Base-by-base conservation (phyloP, 2,113 vertebrate genomes). In the Engystomops pustulosus region DNA sequence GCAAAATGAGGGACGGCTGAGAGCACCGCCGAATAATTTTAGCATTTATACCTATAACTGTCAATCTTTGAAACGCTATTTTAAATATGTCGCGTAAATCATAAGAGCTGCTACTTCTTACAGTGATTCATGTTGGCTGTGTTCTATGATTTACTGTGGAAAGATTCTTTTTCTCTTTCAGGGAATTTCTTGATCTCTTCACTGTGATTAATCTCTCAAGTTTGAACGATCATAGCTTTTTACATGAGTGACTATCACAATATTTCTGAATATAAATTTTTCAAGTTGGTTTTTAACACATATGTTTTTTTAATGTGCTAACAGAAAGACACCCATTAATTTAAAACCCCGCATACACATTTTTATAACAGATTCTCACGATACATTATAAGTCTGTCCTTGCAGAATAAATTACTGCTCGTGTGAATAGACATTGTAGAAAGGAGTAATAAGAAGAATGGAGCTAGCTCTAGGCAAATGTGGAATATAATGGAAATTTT, bases 121-220 rank as follows among this genome's bases (percentile, higher is more conserved):
- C 83, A 62, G 68, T 90, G 88, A 92, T 88, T 90, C 89, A 90
- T 89, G 80, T 87, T 89, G 88, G 85, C 71, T 79, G 53, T 86
- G 41, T 85, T 89, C 68, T 86, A 38, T 89, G 88, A 92, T 89
- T 90, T 91, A 90, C 53, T 87, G 86, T 86, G 87, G 90, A 92
- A 93, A 91, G 87, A 88, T 89, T 91, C 90, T 69, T 67, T 87
- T 90, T 91, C 78, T 88, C 76, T 90, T 90, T 87, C 82, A 87
- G 51, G 86, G 65, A 80, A 85, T 82, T 86, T 87, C 87, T 90
- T 85, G 34, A 87, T 87, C 88, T 89, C 79, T 41, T 86, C 91
- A 89, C 86, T 79, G 75, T 90, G 87, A 92, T 89, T 88, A 89
- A 90, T 90, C 86, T 89, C n/a, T 87, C 41, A 76, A 32, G 87